Evolutionary conservation across 2,888 invertebrate species (phyloP), one percentile per base, ranked within the genome.

Genomic region (Ophonus ardosiacus): DNA sequence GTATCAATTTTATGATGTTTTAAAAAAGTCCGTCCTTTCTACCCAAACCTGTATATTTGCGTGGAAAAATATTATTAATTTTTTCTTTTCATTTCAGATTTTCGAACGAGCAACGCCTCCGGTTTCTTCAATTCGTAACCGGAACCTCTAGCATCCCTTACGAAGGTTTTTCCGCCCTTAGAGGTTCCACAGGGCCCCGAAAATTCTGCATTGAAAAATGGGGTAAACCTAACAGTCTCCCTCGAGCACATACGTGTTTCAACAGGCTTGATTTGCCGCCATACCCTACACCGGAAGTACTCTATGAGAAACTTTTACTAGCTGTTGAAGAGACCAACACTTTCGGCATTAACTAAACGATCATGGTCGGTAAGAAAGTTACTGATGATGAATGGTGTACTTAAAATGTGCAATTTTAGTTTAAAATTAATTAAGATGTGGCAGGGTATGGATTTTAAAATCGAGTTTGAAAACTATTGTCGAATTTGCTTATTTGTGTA

Each of bases 121-220:
- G 98, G 63, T 93, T 99, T 85, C 93, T 99, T 51, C 98, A 98
- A 92, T 99, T 99, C 92, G 99, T 99, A 86, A 99, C 99, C 7
- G 99, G 99, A 63, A 99, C 99, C 0, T 98, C 98, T 0, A 98
- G 98, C 88, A 97, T 99, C 89, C 99, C 99, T 0, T 99, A 98
- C 91, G 99, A 99, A 91, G 99, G 99, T 0, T 99, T 99, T 92
- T 94, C 98, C 0, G 98, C 98, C 1, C 92, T 99, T 84, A 93
- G 99, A 61, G 99, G 99, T 83, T 98, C 98, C 7, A 98, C 98
- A 65, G 99, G 99, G 0, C 98, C 98, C 57, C 93, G 98, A 15
- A 96, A 98, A 88, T 99, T 98, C 93, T 98, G 98, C 92, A 97
- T 98, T 88, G 98, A 99, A 91, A 98, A 98, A 90, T 98, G 98